These are phyloP conservation scores for Acropternis orthonyx DNA, from an alignment of 2,797 vertebrate genomes.

Conservation along the genomic window DNA sequence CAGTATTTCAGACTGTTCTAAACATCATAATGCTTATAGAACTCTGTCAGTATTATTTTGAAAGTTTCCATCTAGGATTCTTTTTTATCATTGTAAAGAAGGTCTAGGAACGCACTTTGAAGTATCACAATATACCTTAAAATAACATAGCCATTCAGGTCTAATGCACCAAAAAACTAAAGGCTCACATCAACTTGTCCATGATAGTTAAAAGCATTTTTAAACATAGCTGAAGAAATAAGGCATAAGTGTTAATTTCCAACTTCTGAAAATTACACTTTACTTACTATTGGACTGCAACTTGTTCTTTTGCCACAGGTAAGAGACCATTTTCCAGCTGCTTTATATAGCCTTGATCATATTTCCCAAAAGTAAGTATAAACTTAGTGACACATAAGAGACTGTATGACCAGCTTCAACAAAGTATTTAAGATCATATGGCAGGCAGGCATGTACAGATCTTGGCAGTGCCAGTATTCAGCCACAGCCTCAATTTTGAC, in stretches of 20 bases:
- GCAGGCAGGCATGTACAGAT: neutral
- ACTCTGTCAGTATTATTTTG: neutral
- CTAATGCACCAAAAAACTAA: neutral
- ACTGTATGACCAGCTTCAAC: neutral
- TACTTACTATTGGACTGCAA: neutral
- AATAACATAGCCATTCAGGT: neutral
- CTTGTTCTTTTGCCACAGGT: neutral
- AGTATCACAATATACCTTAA: neutral
- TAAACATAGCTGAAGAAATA: neutral
- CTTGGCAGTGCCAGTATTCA: neutral
- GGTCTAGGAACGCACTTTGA: neutral
- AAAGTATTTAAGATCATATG: neutral
- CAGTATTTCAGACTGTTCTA: neutral
- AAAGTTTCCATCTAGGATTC: neutral
- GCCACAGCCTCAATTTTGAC: neutral
- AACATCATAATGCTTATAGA: neutral
- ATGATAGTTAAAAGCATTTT: neutral
- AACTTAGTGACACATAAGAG: neutral
- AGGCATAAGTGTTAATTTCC: neutral
- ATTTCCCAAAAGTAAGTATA: neutral
- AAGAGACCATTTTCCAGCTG: accelerated
- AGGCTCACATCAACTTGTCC: neutral
- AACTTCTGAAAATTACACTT: neutral
- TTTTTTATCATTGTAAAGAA: neutral
- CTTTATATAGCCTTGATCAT: neutral